Base-by-base conservation (phyloP, 2,888 invertebrate species). In the Timema cristinae region DNA sequence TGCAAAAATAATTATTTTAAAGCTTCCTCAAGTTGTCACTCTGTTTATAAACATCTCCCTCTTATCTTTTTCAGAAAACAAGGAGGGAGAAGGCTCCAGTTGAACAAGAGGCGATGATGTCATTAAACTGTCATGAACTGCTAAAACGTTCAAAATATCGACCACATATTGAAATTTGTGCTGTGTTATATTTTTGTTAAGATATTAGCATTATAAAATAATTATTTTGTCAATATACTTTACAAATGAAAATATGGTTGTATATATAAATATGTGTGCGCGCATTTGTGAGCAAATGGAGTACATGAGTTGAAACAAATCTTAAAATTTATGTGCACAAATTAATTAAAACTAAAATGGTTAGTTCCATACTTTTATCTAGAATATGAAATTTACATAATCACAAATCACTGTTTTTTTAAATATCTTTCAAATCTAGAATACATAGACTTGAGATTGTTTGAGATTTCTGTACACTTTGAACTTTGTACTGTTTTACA, bases 111-210 rank as follows among this genome's bases (percentile, higher is more conserved):
- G 66, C 66, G 70, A 11, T 10, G 50, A 50, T n/a, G 50, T 5
- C 67, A 67, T 7, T 11, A 11, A 68, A 52, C 10, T 54, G 16
- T 54, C 51, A 51, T 52, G 66, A 67, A 72, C 69, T 73, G 71
- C 72, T 72, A 68, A 32, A 72, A 47, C 67, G 73, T 73, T 73
- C 73, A 73, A 72, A 63, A 48, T 48, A 72, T 74, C 71, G 71
- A 75, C 75, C 73, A 73, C 71, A 73, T 72, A 72, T 73, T 74
- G 73, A 76, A 74, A 76, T 75, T 70, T 75, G 75, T 76, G 76
- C 75, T 73, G 75, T 75, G 76, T 76, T 76, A 76, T 76, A 76
- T 76, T 76, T 76, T 76, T 76, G 75, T 76, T 75, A 76, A 76
- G 73, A 75, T 76, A 76, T 75, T 76, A 76, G 74, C 73, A 76